Base-by-base conservation (phyloP, 1,140 invertebrate species). In the Aporrectodea caliginosa region DNA sequence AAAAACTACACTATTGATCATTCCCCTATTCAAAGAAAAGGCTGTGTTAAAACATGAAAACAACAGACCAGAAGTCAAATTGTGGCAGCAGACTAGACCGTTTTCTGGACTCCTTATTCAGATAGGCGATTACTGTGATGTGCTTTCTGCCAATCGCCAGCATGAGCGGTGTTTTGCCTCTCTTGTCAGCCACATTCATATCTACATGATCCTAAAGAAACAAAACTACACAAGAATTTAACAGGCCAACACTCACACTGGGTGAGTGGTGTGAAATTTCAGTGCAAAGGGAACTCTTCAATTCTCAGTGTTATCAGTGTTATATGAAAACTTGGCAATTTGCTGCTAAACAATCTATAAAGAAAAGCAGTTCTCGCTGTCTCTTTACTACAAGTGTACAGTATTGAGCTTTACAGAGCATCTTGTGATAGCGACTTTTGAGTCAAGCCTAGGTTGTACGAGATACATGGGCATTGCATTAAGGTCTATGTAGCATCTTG, bases 121-220 rank as follows among this genome's bases (percentile, higher is more conserved):
- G 87, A 70, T 95, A 91, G 78, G 93, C 91, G 0, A 95, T 92
- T 35, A 96, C 92, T 82, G 94, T 93, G 29, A 91, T 91, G 86
- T 96, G 94, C 31, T 94, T 91, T 84, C 95, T 93, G 75, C 94
- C 94, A 84, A 93, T 92, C 0, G 95, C 95, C 71, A 97, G 87
- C 90, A 95, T 93, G 16, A 96, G 86, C 0, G 95, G 95, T 0
- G 94, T 96, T 88, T 95, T 95, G 0, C 94, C 93, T 88, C 96
- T 96, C 86, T 95, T 96, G 84, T 96, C 95, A 1, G 92, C 90
- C 0, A 94, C 92, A 83, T 94, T 93, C 73, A 96, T 86, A 83
- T 95, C 94, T 22, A 94, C 93, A 85, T 93, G 93, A 83, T 93
- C 94, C 91, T 93, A 81, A 75, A 88, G 89, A 80, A 82, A 82